Conservation (phyloP, 2,113 vertebrate species). For the Mus pahari region DNA sequence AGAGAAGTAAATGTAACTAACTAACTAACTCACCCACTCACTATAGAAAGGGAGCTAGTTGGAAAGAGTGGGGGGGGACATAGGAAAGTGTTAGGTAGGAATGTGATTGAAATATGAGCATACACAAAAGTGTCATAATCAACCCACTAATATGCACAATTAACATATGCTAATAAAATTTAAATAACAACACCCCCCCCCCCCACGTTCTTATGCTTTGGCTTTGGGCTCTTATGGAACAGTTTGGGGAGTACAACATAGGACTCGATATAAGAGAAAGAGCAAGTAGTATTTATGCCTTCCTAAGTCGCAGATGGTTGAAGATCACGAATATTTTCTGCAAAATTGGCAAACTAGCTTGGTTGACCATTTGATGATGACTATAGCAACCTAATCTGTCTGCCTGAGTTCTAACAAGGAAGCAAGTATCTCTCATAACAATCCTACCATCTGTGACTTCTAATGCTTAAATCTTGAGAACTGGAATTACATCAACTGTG, state of each 20-base stretch:
- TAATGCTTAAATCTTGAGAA: constrained; percentile 27
- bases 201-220: background rate
- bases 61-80: background rate
- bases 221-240: constrained; percentile 52
- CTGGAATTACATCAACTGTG: constrained; percentile 45
- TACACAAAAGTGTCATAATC: background rate
- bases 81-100: background rate
- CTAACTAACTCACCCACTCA: background rate
- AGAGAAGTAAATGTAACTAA: background rate
- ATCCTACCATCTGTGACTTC: background rate
- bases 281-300: background rate
- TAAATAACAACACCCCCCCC: background rate
- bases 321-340: constrained; percentile 23
- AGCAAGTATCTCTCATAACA: constrained; percentile 23
- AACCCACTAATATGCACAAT: background rate
- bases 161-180: background rate
- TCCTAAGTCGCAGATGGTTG: background rate
- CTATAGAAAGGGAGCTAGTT: background rate
- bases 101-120: background rate
- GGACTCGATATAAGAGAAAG: background rate
- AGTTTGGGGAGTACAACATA: background rate
- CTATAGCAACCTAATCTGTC: background rate
- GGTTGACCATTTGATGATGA: background rate
- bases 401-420: background rate
- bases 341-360: background rate